These are phyloP conservation scores for Anguilla japonica DNA, from an alignment of 2,113 vertebrate genomes.

Conservation along the genomic window DNA sequence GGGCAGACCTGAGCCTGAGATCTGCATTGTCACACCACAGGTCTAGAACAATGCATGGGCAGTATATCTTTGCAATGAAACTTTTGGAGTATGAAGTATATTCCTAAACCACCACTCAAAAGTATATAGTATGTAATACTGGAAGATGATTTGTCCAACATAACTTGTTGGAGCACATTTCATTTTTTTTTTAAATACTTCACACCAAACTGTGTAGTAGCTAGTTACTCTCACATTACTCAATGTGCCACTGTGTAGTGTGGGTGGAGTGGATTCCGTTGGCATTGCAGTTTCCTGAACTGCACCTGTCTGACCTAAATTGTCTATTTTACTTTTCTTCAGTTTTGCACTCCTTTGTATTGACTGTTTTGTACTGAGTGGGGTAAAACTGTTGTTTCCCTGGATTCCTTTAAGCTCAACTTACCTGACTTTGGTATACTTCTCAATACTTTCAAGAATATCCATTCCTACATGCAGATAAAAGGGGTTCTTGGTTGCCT, in stretches of 20 bases:
- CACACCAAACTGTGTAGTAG: not conserved
- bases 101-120: not conserved
- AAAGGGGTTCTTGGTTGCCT: constrained; percentile 99
- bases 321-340: not conserved
- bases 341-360: not conserved
- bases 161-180: not conserved
- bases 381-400: not conserved
- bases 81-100: not conserved
- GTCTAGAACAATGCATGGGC: not conserved
- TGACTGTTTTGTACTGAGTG: not conserved
- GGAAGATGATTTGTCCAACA: not conserved
- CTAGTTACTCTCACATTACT: not conserved
- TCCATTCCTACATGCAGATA: constrained; percentile 98
- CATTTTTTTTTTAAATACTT: not conserved
- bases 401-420: not conserved
- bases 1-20: not conserved
- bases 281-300: no score
- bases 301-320: no score
- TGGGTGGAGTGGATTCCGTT: not conserved
- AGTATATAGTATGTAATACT: not conserved
- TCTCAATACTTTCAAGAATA: constrained; percentile 95
- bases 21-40: not conserved
- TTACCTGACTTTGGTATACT: constrained; percentile 93
- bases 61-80: not conserved
- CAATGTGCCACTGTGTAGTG: not conserved